A percentile compares a stretch with the other conserved stretches of the same genome.
Conservation (phyloP, 2,888 invertebrate species). For the Tromatobia lineatoria region DNA sequence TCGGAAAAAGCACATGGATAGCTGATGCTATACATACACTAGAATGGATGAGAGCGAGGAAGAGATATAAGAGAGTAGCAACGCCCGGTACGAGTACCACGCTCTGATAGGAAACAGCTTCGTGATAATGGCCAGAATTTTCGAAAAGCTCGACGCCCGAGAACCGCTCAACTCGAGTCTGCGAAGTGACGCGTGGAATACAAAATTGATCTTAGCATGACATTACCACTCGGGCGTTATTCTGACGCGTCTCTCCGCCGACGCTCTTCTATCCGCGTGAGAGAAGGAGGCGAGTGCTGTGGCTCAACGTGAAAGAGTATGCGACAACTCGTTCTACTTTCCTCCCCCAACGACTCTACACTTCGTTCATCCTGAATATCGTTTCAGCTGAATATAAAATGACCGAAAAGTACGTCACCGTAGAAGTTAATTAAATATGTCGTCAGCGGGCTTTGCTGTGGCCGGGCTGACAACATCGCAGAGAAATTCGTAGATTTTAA, state of each 20-base stretch:
- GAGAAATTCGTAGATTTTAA: conserved; percentile 10
- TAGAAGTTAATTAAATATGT: conserved; percentile 57
- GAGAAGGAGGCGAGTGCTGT: conserved; percentile 17
- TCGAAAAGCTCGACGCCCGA: conserved; percentile 78
- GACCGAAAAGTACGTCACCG: conserved; percentile 40
- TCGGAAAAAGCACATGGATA: conserved; percentile 35
- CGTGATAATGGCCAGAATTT: conserved; percentile 79
- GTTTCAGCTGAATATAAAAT: conserved; percentile 50
- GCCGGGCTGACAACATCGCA: neutral
- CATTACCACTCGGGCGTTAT: conserved; percentile 75
- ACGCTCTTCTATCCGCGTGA: conserved; percentile 36
- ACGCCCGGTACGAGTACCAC: conserved; percentile 28
- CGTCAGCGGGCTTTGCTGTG: conserved; percentile 26
- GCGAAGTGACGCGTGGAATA: conserved; percentile 82
- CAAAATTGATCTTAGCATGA: conserved; percentile 83
- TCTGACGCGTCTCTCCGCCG: conserved; percentile 51
- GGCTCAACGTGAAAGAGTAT: conserved; percentile 39
- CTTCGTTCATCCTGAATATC: conserved; percentile 19
- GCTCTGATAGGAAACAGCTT: conserved; percentile 69
- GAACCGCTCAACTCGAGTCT: conserved; percentile 79
- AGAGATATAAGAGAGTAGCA: conserved; percentile 22
- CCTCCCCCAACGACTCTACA: neutral
- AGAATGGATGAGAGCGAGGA: conserved; percentile 14
- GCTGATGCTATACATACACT: conserved; percentile 14
- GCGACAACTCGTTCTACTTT: conserved; percentile 37